These are phyloP conservation scores for Archaeoteleia sp. DNA, from an alignment of 2,888 invertebrate genomes.

Conservation along the genomic window DNA sequence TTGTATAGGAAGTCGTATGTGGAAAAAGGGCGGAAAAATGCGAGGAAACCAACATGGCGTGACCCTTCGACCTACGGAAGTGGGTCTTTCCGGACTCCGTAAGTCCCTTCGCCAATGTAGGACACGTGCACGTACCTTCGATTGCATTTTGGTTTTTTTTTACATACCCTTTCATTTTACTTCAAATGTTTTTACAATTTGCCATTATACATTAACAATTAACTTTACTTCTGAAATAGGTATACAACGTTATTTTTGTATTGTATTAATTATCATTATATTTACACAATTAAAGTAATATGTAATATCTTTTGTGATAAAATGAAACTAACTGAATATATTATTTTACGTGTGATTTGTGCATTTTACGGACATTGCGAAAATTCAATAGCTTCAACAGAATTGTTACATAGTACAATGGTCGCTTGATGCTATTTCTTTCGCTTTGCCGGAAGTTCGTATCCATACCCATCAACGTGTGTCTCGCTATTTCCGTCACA, in stretches of 20 bases:
- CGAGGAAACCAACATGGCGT: slow-evolving; percentile 56
- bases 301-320: too few relatives aligned
- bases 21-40: slow-evolving; percentile 42
- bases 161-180: too few relatives aligned
- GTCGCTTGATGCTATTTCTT: slow-evolving; percentile 61
- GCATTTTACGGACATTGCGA: slow-evolving; percentile 34
- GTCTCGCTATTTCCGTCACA: slow-evolving; percentile 59
- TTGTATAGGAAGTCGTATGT: slow-evolving; percentile 25
- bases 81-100: slow-evolving; percentile 52
- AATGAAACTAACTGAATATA: too few relatives aligned
- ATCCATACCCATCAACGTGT: slow-evolving; percentile 62
- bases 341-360: slow-evolving; percentile 16
- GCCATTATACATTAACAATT: too few relatives aligned
- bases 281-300: too few relatives aligned
- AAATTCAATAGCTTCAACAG: slow-evolving; percentile 34
- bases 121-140: slow-evolving; percentile 21
- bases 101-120: slow-evolving; percentile 22
- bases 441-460: slow-evolving; percentile 59
- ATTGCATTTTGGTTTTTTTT: slow-evolving; percentile 1
- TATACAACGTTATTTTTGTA: too few relatives aligned
- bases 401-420: slow-evolving; percentile 55
- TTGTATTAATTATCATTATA: too few relatives aligned
- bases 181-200: too few relatives aligned
- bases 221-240: too few relatives aligned
- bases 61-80: slow-evolving; percentile 53